A percentile compares a stretch with the other conserved stretches of the same genome.
Evolutionary conservation across 2,797 vertebrate species (phyloP).

Genomic region (Muscicapa striata): DNA sequence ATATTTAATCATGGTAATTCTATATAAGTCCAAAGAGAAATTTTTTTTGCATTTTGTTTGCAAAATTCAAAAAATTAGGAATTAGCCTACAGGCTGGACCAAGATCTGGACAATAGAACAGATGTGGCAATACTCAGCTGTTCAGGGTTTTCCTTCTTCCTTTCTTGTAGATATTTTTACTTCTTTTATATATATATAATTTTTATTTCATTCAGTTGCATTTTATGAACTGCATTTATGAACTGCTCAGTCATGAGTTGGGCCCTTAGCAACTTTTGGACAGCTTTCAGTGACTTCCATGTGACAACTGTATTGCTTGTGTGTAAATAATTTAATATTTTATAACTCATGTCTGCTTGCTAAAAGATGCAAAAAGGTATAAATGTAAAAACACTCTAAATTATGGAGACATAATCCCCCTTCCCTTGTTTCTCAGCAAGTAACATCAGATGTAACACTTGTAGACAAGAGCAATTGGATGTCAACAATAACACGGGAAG

Average conservation of each 20-base stretch:
- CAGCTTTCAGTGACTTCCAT: accelerated
- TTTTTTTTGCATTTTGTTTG: background rate
- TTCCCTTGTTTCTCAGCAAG: background rate
- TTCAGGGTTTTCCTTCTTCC: background rate
- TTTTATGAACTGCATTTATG: background rate
- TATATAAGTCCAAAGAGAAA: background rate
- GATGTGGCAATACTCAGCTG: background rate
- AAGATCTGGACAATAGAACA: background rate
- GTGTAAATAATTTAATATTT: background rate
- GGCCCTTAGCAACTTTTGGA: background rate
- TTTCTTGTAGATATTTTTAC: background rate
- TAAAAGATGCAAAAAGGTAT: background rate
- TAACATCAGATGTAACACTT: background rate
- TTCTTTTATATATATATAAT: background rate
- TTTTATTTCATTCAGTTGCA: background rate
- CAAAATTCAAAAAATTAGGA: background rate
- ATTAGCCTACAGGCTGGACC: background rate
- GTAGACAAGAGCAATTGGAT: background rate
- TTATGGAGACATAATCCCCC: background rate
- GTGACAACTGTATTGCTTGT: background rate
- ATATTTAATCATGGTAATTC: background rate
- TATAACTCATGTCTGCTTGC: background rate
- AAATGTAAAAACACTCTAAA: background rate
- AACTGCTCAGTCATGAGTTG: background rate
- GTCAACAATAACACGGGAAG: background rate